A percentile compares a stretch with the other conserved stretches of the same genome.
Conservation (phyloP, 2,797 vertebrate species). For the Falco naumanni region DNA sequence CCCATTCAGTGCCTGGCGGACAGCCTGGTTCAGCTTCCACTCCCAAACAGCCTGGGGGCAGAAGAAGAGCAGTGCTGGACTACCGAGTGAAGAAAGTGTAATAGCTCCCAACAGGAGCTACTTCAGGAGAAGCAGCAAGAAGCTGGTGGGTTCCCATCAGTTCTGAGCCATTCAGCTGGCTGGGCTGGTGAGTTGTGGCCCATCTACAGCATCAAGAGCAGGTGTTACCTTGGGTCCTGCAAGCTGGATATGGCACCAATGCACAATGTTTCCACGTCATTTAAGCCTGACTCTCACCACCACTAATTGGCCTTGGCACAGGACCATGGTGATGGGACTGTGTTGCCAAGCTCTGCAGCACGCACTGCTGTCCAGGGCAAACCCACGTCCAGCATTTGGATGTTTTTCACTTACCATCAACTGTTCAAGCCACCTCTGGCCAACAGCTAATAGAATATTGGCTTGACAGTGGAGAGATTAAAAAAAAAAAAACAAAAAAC, state of each 20-base stretch:
- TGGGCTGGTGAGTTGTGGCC: neutral
- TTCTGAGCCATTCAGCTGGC: neutral
- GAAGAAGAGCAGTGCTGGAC: neutral
- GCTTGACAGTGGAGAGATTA: neutral
- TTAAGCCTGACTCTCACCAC: neutral
- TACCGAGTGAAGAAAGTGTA: neutral
- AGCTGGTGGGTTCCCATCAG: neutral
- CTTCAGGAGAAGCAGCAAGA: neutral
- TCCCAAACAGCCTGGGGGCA: conserved; percentile 73
- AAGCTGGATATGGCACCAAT: neutral
- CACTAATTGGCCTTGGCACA: neutral
- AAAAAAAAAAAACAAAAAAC: no score
- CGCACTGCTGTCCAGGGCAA: neutral
- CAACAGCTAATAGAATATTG: neutral
- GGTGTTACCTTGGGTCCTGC: neutral
- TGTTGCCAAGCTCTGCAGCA: neutral
- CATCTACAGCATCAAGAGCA: neutral
- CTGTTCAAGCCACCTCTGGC: neutral
- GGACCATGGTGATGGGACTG: neutral
- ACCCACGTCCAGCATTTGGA: neutral
- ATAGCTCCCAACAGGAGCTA: neutral
- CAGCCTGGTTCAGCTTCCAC: conserved; percentile 76
- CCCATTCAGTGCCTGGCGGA: conserved; percentile 72
- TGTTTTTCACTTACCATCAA: neutral
- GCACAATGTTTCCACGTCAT: neutral